Conservation (phyloP, 1,140 invertebrate genomes). For the Pinna nobilis region DNA sequence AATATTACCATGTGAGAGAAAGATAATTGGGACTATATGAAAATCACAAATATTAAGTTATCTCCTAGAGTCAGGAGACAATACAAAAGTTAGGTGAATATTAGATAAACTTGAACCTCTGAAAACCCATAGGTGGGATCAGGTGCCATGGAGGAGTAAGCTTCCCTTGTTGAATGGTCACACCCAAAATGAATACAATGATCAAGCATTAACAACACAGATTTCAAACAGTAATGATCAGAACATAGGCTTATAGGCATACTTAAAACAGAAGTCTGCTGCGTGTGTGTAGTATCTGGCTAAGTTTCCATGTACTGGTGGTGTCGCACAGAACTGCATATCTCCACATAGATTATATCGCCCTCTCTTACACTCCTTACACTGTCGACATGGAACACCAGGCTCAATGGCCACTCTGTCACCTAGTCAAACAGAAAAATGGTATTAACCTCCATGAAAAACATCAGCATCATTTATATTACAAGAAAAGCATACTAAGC, state of each 20-base stretch:
- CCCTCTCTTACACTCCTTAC: conserved; percentile 90
- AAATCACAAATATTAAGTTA: too few species aligned
- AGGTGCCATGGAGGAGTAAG: too few species aligned
- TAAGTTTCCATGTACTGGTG: conserved; percentile 89
- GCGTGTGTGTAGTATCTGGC: conserved; percentile 89
- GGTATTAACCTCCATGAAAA: background rate
- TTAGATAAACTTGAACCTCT: too few species aligned
- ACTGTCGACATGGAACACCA: conserved; percentile 90
- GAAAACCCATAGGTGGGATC: too few species aligned
- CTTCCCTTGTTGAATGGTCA: too few species aligned
- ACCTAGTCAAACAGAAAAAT: conserved; percentile 75
- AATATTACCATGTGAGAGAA: too few species aligned
- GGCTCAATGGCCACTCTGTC: conserved; percentile 96
- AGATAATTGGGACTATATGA: too few species aligned
- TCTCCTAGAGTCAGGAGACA: too few species aligned
- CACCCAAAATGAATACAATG: too few species aligned
- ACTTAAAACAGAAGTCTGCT: conserved; percentile 96
- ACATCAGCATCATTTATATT: background rate
- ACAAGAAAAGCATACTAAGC: background rate
- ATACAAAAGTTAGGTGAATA: too few species aligned
- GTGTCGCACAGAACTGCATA: conserved; percentile 93
- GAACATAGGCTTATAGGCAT: conserved; percentile 28
- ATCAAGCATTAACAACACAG: background rate
- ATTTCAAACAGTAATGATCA: background rate
- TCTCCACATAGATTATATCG: conserved; percentile 92